Evolutionary conservation across 2,888 invertebrate genomes (phyloP), one percentile per base, ranked within the genome.

Genomic region (Drosophila recens): DNA sequence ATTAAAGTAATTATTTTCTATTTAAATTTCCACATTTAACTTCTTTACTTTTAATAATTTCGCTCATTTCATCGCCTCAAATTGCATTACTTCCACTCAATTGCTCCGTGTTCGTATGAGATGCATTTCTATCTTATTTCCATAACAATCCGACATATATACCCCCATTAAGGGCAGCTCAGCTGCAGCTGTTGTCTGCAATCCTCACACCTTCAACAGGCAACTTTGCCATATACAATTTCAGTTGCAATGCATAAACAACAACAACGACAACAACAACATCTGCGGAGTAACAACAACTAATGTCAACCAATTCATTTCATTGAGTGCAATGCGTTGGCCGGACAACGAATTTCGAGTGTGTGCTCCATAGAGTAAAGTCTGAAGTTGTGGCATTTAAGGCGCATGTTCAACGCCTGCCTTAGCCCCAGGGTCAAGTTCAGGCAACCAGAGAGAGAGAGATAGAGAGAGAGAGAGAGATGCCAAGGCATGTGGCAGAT

Each of bases 311-410:
- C 84, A 85, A 85, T 85, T 85, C 90, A 85, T 85, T 85, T 85
- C 88, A 90, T 90, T 85, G 90, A 89, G 80, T 86, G 83, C 88
- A 76, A 62, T 72, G 90, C 89, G 89, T 85, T 88, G 90, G 88
- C 88, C 61, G 83, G 64, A 73, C 75, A 70, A 87, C 87, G 42
- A 20, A 13, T 46, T 46, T n/a, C 30, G 46, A 46, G 49, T 33
- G 33, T 13, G 40, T 52, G 30, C 30, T 40, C 40, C 34, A 48
- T 30, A 63, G 57, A 48, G 48, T 30, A 43, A 27, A 67, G 40
- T 52, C 40, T 49, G 56, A 34, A 36, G 43, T 48, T n/a, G 56
- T 70, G 88, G 86, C 90, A 89, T 87, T 89, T 84, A 89, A 89
- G 84, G 83, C 72, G 87, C 84, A 85, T 85, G 84, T 85, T 90